Percentiles rank a stretch among this genome's conserved stretches.
These are phyloP conservation scores for Laodelphax striatellus DNA, from an alignment of 1,140 invertebrate genomes.

Conservation along the genomic window DNA sequence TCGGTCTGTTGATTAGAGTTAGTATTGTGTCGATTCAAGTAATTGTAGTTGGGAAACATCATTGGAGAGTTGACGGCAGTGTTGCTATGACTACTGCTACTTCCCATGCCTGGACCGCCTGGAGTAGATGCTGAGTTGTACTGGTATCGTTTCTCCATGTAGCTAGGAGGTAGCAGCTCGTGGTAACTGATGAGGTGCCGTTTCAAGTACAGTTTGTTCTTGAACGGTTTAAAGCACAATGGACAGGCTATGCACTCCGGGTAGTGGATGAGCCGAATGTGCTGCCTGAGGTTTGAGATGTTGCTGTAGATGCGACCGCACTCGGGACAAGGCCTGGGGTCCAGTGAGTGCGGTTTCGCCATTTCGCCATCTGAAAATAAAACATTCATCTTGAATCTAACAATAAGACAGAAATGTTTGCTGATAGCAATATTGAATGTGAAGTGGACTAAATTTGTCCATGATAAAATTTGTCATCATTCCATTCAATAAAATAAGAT, in stretches of 20 bases:
- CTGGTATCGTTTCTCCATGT: conserved; percentile 28
- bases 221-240: conserved; percentile 62
- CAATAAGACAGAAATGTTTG: background rate
- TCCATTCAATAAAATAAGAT: too few species aligned
- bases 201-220: conserved; percentile 63
- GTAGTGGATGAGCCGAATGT: conserved; percentile 68
- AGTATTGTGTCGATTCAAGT: background rate
- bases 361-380: conserved; percentile 5
- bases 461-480: too few species aligned
- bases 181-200: conserved; percentile 51
- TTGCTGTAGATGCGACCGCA: conserved; percentile 70
- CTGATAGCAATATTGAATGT: background rate
- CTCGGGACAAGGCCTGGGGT: conserved; percentile 56
- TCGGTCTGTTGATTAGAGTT: background rate
- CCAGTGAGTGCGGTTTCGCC: conserved; percentile 49
- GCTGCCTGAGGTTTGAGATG: conserved; percentile 65
- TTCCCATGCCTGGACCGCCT: background rate
- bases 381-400: background rate
- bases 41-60: background rate
- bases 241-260: conserved; percentile 60
- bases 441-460: too few species aligned
- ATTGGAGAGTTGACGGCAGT: background rate
- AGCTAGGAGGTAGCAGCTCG: conserved; percentile 34
- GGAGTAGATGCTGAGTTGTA: background rate
- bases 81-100: background rate